Evolutionary conservation across 2,888 invertebrate species (phyloP).

Genomic region (Erynnis tages): DNA sequence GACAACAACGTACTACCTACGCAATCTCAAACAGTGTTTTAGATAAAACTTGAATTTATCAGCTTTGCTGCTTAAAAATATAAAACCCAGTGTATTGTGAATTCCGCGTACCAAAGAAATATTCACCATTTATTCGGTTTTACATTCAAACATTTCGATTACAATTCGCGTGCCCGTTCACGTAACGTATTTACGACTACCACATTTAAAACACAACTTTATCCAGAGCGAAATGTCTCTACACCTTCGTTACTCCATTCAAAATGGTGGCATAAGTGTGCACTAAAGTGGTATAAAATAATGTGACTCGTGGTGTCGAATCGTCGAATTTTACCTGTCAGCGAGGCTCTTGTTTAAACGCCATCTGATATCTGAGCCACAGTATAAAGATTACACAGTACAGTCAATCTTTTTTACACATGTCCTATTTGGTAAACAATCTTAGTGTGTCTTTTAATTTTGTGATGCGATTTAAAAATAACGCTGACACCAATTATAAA

Average conservation of each 20-base stretch:
- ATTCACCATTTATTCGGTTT: slow-evolving; percentile 3
- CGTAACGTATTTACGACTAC: slow-evolving; percentile 26
- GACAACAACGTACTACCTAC: too few relatives aligned
- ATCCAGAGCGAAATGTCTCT: slow-evolving; percentile 24
- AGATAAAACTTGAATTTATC: too few relatives aligned
- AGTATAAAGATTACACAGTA: too few relatives aligned
- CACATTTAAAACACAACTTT: slow-evolving; percentile 27
- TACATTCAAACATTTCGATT: slow-evolving; percentile 22
- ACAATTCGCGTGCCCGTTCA: slow-evolving; percentile 23
- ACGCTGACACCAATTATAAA: too few relatives aligned
- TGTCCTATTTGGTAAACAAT: too few relatives aligned
- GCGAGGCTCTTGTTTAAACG: slow-evolving; percentile 42
- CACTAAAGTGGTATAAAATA: slow-evolving; percentile 51
- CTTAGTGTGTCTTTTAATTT: too few relatives aligned
- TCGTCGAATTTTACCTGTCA: slow-evolving; percentile 51
- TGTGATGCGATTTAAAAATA: too few relatives aligned
- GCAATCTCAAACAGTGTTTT: too few relatives aligned
- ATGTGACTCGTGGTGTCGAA: slow-evolving; percentile 51
- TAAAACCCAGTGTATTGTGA: slow-evolving; percentile 21
- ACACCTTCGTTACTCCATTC: slow-evolving; percentile 40
- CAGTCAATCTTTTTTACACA: too few relatives aligned
- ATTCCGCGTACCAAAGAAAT: slow-evolving; percentile 6
- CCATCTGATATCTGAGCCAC: slow-evolving; percentile 47
- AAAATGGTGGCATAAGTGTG: slow-evolving; percentile 53
- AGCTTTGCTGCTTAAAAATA: slow-evolving; percentile 10